A percentile compares a stretch with the other conserved stretches of the same genome.
Evolutionary conservation across 2,888 invertebrate genomes (phyloP).

Genomic region (Dione juno): DNA sequence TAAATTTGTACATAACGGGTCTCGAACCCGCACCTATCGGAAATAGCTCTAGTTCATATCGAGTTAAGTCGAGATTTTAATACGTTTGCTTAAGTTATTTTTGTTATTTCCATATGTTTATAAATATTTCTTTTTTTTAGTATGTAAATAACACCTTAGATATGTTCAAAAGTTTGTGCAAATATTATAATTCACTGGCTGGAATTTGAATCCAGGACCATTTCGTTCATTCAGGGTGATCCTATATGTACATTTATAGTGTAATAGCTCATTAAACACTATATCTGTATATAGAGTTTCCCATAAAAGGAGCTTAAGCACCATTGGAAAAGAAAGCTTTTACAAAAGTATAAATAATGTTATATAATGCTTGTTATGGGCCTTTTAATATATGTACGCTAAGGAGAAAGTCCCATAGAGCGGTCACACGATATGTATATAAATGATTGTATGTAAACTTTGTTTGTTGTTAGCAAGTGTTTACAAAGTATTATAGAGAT

Average conservation of each 20-base stretch:
- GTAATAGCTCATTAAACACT: neutral
- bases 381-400: constrained; percentile 15
- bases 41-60: too few species aligned
- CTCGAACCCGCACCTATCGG: neutral
- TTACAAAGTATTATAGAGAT: neutral
- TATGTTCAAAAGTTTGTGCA: too few species aligned
- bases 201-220: neutral
- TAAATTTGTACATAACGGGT: neutral
- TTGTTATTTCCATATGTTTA: too few species aligned
- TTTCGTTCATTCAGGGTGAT: too few species aligned
- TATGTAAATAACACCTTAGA: too few species aligned
- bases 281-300: neutral
- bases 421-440: neutral
- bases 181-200: neutral
- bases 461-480: neutral
- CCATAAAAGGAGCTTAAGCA: neutral
- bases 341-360: constrained; percentile 2
- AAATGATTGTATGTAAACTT: constrained; percentile 21
- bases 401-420: constrained; percentile 32
- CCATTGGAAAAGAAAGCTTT: constrained; percentile 6
- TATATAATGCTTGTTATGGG: neutral
- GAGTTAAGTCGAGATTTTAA: too few species aligned
- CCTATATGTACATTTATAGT: neutral
- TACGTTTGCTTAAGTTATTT: too few species aligned
- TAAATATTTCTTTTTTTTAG: too few species aligned